Evolutionary conservation across 2,113 vertebrate genomes (phyloP).

Genomic region (Osmerus eperlanus): DNA sequence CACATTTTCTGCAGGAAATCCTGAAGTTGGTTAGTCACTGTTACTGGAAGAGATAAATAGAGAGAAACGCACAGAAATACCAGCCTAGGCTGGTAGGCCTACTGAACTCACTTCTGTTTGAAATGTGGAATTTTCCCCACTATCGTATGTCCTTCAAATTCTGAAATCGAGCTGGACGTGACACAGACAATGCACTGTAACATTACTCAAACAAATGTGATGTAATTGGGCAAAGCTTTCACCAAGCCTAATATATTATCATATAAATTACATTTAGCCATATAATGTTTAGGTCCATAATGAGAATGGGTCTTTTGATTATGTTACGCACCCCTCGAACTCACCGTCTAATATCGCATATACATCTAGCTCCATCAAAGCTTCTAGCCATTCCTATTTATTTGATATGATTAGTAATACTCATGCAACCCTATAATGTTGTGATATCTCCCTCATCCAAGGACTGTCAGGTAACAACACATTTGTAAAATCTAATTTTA

Average conservation of each 20-base stretch:
- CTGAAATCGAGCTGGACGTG: no score
- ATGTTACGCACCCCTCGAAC: constrained; percentile 53
- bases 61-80: no score
- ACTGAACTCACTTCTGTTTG: no score
- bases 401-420: constrained; percentile 73
- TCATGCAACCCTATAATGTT: constrained; percentile 68
- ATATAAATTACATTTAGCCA: constrained; percentile 65
- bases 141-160: no score
- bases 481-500: constrained; percentile 86
- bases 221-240: constrained; percentile 37
- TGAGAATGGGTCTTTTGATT: constrained; percentile 65
- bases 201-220: constrained; percentile 34
- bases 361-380: constrained; percentile 45
- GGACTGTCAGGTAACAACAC: constrained; percentile 79
- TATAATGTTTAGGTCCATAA: constrained; percentile 61
- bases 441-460: constrained; percentile 74
- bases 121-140: no score
- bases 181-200: constrained; percentile 1
- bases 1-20: no score
- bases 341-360: constrained; percentile 50
- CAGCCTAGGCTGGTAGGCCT: no score
- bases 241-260: constrained; percentile 52
- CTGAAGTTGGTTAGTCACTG: no score
- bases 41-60: no score
- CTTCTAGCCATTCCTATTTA: constrained; percentile 67